phyloP scores from a whole-genome alignment of 2,113 vertebrate genomes.

The Steatornis caripensis region DNA sequence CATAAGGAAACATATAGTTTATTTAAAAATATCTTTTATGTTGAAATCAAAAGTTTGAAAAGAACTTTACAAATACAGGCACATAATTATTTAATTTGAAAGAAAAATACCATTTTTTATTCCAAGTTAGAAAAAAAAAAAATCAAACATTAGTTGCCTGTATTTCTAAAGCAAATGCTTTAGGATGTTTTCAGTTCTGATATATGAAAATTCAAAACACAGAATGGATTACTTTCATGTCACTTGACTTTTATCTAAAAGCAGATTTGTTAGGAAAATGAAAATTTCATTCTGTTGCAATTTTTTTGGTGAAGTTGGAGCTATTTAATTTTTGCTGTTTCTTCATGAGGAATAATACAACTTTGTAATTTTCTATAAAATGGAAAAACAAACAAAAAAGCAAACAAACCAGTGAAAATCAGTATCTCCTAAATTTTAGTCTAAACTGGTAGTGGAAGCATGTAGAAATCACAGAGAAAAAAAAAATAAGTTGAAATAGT shows the following conservation, averaged over 20 bases:
- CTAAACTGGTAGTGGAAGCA: not conserved
- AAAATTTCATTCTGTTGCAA: accelerated
- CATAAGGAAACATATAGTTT: not conserved
- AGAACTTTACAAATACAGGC: not conserved
- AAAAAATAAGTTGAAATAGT: not conserved
- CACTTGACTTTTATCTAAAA: not conserved
- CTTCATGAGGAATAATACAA: not conserved
- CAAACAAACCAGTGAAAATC: not conserved
- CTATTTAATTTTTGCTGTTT: not conserved
- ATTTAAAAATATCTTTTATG: not conserved
- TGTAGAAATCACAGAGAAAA: not conserved
- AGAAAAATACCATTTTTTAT: not conserved
- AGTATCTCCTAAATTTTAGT: not conserved
- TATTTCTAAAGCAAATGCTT: not conserved
- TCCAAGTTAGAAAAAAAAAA: not conserved
- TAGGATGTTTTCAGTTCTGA: not conserved
- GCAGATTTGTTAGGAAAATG: not conserved
- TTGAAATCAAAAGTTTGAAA: not conserved
- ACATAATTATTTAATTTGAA: not conserved
- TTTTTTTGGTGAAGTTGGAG: not conserved
- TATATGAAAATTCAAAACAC: not conserved
- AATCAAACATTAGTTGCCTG: too few species aligned
- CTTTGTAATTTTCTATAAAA: not conserved
- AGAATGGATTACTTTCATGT: not conserved
- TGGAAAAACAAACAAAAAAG: not conserved